Base-by-base conservation (phyloP, 2,888 invertebrate genomes). In the Chromoteleia sp. region DNA sequence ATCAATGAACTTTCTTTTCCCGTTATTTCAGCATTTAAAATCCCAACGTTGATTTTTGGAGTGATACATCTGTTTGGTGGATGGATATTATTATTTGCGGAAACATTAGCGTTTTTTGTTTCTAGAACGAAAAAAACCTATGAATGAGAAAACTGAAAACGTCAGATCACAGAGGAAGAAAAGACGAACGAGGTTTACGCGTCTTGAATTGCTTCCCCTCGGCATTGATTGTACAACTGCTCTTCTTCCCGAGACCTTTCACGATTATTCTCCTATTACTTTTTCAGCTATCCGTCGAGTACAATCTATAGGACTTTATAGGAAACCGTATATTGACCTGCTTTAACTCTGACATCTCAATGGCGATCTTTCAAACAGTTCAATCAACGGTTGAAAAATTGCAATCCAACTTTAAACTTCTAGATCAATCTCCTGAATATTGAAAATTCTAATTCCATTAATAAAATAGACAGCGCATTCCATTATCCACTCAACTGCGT, bases 321-420 rank as follows among this genome's bases (percentile, higher is more conserved):
- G 63, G 21, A 52, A 65, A 56, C 48, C 48, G 45, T 74, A 74
- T 63, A 63, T 74, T 74, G 74, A 74, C 63, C 54, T 63, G 74
- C 45, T 56, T 65, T 65, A 74, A 65, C 48, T 56, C 36, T 14
- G 56, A 74, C 56, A 36, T 74, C 65, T 74, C 56, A 74, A 74
- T 74, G 29, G 74, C 15, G 56, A 74, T 56, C 65, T 48, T 45
- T 29, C 21, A 15, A 59, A 50, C 33, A 19, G 45, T 41, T 58
- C 36, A 14, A 59, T 21, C 43, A 17, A 61, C 45, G 45, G 41
- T 54, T 52, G 54, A 73, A 73, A 54, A 65, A 65, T 65, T 21
- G 56, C 33, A 63, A 56, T 65, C 33, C 7, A 45, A 43, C 39
- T 50, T 73, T 43, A 15, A 52, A 73, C 41, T 52, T n/a, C 6